phyloP scores from a whole-genome alignment of 2,797 vertebrate species.

The Fistularia commersonii region DNA sequence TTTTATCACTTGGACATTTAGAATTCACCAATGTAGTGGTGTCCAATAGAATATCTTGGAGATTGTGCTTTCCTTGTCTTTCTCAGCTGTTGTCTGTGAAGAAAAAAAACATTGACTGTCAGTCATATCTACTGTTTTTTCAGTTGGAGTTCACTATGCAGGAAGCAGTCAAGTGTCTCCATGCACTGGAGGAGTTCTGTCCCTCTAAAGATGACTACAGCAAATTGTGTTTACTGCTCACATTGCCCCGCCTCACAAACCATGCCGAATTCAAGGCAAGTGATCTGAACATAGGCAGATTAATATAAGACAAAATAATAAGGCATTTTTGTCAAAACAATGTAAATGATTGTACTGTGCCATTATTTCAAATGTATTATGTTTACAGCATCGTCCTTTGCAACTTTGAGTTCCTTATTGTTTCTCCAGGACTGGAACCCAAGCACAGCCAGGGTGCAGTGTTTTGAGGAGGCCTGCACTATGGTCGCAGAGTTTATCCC shows the following conservation, averaged over 20 bases:
- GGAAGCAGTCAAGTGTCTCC: conserved; percentile 96
- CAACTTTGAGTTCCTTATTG: neutral
- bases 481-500: conserved; percentile 99
- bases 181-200: conserved; percentile 92
- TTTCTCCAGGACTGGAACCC: conserved; percentile 90
- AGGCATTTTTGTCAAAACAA: too few relatives aligned
- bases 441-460: conserved; percentile 95
- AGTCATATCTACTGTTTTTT: neutral
- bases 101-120: neutral
- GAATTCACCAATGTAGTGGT: too few relatives aligned
- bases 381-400: neutral
- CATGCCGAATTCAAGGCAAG: conserved; percentile 92
- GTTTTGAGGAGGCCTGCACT: conserved; percentile 92
- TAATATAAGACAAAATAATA: too few relatives aligned
- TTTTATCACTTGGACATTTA: too few relatives aligned
- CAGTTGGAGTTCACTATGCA: conserved; percentile 96
- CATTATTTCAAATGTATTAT: neutral
- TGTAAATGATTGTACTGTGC: neutral
- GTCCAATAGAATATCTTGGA: too few relatives aligned
- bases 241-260: conserved; percentile 94
- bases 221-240: conserved; percentile 94
- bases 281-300: neutral
- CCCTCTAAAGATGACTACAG: conserved; percentile 97
- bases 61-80: too few relatives aligned
- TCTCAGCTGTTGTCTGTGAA: neutral